Base-by-base conservation (phyloP, 92 coral and sea anemone species). In the Isaurus tuberculatus region DNA sequence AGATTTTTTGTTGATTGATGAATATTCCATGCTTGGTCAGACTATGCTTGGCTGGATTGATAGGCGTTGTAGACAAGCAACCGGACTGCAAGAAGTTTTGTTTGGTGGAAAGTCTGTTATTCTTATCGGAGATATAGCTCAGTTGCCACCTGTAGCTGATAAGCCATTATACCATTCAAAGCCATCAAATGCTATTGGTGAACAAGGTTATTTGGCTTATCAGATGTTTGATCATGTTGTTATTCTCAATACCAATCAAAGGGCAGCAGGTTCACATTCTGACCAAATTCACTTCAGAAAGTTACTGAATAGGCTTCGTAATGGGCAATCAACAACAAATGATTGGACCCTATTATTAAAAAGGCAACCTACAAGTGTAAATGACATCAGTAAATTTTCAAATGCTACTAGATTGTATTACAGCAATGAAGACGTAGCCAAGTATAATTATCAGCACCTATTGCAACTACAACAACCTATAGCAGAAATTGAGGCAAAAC, bases 341-440 rank as follows among this genome's bases (percentile, higher is more conserved):
- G 85, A 80, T 57, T 80, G 85, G 85, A 80, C 37, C 20, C 16
- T 33, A 20, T 33, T 65, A 20, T 32, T 80, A 2, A 80, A 29
- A 32, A 69, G 75, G 36, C 85, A 80, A 32, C 85, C 85, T 19
- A 65, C 34, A 22, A 53, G 36, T 32, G 55, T 80, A 3, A 9
- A 14, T 1, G 20, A 66, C n/a, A 29, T 65, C 4, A 13, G 20
- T 4, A 31, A 23, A 10, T 66, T 66, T 66, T 4, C 19, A 29
- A 36, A 66, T 66, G 40, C 42, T 30, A 13, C 72, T 10, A 32
- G 72, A 66, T 66, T 66, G 42, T 66, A 29, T 31, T 31, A 32
- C 43, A 66, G 42, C 16, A 66, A 31, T 30, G 63, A 20, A n/a
- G 63, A 53, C 23, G 63, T 53, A 4, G 22, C 23, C 63, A 53